Conservation (phyloP, 2,888 invertebrate species). For the Zygogramma bicolorata region DNA sequence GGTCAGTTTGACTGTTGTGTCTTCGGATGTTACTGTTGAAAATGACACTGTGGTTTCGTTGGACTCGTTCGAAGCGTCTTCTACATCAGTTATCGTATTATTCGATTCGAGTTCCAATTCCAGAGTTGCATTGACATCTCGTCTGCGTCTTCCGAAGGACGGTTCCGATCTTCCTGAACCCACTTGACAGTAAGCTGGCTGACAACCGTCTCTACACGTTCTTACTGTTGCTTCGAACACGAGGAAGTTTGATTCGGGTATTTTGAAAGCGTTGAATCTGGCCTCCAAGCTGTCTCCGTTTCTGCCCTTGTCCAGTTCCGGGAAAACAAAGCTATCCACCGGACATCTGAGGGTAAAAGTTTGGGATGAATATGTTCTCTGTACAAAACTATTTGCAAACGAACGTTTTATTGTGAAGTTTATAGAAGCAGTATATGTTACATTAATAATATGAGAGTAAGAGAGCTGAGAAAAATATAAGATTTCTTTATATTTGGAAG, state of each 20-base stretch:
- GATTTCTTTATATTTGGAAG: no score
- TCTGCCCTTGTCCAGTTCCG: constrained; percentile 87
- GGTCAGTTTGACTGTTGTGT: constrained; percentile 36
- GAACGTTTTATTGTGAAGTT: no score
- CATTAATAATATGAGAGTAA: no score
- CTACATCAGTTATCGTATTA: constrained; percentile 47
- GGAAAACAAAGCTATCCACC: constrained; percentile 92
- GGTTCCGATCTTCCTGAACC: constrained; percentile 81
- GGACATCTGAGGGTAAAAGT: constrained; percentile 77
- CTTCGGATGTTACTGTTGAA: neutral
- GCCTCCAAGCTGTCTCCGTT: constrained; percentile 91
- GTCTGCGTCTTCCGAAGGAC: constrained; percentile 81
- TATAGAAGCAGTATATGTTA: no score
- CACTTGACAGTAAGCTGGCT: constrained; percentile 88
- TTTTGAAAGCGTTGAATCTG: constrained; percentile 93
- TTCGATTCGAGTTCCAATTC: constrained; percentile 54
- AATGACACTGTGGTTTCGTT: constrained; percentile 13
- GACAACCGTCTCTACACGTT: constrained; percentile 90
- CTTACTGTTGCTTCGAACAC: constrained; percentile 93
- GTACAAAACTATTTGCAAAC: no score
- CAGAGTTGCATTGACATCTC: constrained; percentile 66
- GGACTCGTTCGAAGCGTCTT: neutral
- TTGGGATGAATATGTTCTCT: neutral
- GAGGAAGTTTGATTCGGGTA: constrained; percentile 93
- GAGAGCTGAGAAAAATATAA: no score